Evolutionary conservation across 1,140 invertebrate species (phyloP).

Genomic region (Agrypnia vestita): DNA sequence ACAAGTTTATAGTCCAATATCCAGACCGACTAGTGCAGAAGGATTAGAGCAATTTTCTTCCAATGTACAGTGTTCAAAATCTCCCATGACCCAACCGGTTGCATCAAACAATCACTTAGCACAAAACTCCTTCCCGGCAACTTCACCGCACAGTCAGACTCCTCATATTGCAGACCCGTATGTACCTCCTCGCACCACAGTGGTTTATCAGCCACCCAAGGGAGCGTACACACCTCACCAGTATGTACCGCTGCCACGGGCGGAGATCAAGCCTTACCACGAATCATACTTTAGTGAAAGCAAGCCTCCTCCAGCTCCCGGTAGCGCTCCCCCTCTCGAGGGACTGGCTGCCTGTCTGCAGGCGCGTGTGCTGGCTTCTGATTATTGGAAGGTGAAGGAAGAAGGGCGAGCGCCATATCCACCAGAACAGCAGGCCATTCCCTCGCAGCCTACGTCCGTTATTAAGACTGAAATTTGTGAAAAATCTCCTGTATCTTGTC

Average conservation of each 20-base stretch:
- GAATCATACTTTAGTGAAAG: constrained; percentile 78
- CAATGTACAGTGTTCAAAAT: constrained; percentile 46
- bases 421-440: constrained; percentile 31
- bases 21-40: constrained; percentile 75
- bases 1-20: constrained; percentile 80
- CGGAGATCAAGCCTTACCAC: constrained; percentile 82
- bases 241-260: constrained; percentile 77
- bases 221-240: constrained; percentile 61
- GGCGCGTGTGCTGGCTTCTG: constrained; percentile 80
- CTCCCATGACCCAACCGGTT: constrained; percentile 20
- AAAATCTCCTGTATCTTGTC: constrained; percentile 58
- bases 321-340: constrained; percentile 68
- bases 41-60: constrained; percentile 46
- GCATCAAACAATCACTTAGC: constrained; percentile 31
- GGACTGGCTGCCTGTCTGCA: constrained; percentile 88
- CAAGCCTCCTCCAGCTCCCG: constrained; percentile 66
- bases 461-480: constrained; percentile 60
- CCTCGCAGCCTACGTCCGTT: constrained; percentile 48
- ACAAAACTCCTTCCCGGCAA: constrained; percentile 29
- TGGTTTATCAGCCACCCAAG: constrained; percentile 64
- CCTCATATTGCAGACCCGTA: constrained; percentile 21
- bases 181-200: constrained; percentile 63
- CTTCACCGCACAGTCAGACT: constrained; percentile 24
- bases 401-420: constrained; percentile 64
- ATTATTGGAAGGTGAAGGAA: constrained; percentile 76